Evolutionary conservation across 1,140 invertebrate species (phyloP).

Genomic region (Tetragnatha versicolor): DNA sequence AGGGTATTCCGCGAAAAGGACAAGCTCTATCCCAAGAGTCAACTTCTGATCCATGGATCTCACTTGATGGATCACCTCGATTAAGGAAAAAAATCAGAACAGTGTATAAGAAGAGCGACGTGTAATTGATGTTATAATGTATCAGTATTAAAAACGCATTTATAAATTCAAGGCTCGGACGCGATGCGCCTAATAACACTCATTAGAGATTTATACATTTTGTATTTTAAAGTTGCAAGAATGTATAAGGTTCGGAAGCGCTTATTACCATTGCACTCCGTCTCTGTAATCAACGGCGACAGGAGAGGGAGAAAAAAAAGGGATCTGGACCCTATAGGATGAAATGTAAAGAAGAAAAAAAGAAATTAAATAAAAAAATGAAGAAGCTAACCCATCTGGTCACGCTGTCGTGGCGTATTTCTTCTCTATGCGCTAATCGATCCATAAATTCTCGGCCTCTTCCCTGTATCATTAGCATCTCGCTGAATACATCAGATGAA

Average conservation of each 20-base stretch:
- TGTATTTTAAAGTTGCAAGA: conserved; percentile 31
- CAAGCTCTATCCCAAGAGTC: too few relatives aligned
- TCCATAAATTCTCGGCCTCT: background rate
- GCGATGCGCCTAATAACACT: background rate
- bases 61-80: background rate
- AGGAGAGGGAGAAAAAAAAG: background rate
- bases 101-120: background rate
- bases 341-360: background rate
- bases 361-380: too few relatives aligned
- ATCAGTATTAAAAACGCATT: conserved; percentile 16
- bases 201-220: conserved; percentile 24
- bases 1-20: conserved; percentile 4
- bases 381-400: too few relatives aligned
- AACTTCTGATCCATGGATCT: background rate
- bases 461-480: background rate
- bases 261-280: background rate
- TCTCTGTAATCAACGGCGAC: background rate
- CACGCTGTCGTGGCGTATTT: too few relatives aligned
- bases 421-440: background rate
- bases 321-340: background rate
- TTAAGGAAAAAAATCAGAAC: background rate
- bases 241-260: background rate
- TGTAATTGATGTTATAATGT: conserved; percentile 6
- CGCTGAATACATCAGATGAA: background rate
- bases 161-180: background rate